Base-by-base conservation (phyloP, 2,797 vertebrate genomes). In the Hydrolagus colliei region DNA sequence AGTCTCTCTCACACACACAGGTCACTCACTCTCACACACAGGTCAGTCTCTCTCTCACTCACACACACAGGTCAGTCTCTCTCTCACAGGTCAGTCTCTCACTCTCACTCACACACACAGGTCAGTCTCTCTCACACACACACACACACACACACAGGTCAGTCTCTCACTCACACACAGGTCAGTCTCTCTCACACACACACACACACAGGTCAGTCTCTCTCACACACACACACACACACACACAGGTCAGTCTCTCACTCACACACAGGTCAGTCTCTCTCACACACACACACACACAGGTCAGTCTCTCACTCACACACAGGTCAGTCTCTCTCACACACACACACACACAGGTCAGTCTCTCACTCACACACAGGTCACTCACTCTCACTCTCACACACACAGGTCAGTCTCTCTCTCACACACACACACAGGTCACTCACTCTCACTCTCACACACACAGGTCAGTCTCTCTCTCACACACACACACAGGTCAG, bases 271-370 rank as follows among this genome's bases (percentile, higher is more conserved):
- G 96, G 97, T 97, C 90, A 95, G 95, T 27, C 27, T 27, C 27
- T 27, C 27, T 27, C 27, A 27, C 27, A 27, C 27, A 27, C 27
- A 27, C 22, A 7, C 73, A 59, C 27, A 13, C n/a, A n/a, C n/a
- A n/a, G 52, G 67, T 27, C 27, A 27, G 27, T 27, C 27, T 27
- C 27, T 27, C 27, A 0, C 27, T 0, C 27, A 27, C 27, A 27
- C 27, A 0, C 27, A 27, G 27, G 27, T 27, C 27, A 27, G 27
- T 27, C 27, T 27, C 27, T 27, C 27, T 27, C 27, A 27, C 27
- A 27, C 27, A n/a, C n/a, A n/a, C n/a, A n/a, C n/a, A n/a, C n/a
- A n/a, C n/a, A 92, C 94, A 95, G 96, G 97, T 97, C 90, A 95
- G 95, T 27, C 27, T 27, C 27, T 27, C 27, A 27, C 27, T 0